phyloP scores from a whole-genome alignment of 2,797 vertebrate genomes.

The Tachyglossus aculeatus region DNA sequence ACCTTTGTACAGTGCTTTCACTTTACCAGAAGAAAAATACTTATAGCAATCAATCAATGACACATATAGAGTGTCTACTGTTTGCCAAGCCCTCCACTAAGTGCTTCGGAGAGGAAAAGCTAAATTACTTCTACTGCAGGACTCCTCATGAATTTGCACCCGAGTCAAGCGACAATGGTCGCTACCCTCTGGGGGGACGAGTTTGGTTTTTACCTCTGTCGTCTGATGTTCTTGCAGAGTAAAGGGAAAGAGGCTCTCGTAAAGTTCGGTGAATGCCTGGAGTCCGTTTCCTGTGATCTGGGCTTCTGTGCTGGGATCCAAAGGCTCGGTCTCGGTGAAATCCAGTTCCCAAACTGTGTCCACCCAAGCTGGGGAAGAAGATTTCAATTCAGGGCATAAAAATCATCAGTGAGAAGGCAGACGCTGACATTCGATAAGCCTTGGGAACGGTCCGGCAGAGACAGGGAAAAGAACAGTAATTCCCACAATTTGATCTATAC shows the following conservation, averaged over 20 bases:
- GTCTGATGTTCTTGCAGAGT: conserved; percentile 50
- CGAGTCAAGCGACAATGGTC: too few relatives aligned
- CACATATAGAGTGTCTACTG: too few relatives aligned
- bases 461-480: neutral
- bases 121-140: too few relatives aligned
- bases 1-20: too few relatives aligned
- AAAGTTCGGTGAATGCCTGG: conserved; percentile 74
- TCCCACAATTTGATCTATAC: neutral
- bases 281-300: conserved; percentile 68
- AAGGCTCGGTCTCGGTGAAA: conserved; percentile 81
- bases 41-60: too few relatives aligned
- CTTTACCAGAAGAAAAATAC: too few relatives aligned
- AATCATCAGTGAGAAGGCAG: neutral
- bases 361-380: conserved; percentile 82
- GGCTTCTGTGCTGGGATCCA: conserved; percentile 75
- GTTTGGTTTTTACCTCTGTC: conserved; percentile 48
- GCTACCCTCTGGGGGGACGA: too few relatives aligned
- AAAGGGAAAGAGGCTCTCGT: conserved; percentile 71
- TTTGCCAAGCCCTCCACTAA: too few relatives aligned
- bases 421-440: neutral
- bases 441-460: neutral
- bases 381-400: neutral
- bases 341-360: conserved; percentile 85
- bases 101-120: too few relatives aligned
- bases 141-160: too few relatives aligned